A percentile compares a stretch with the other conserved stretches of the same genome.
Evolutionary conservation across 2,113 vertebrate genomes (phyloP).

Genomic region (Acanthochromis polyacanthus): DNA sequence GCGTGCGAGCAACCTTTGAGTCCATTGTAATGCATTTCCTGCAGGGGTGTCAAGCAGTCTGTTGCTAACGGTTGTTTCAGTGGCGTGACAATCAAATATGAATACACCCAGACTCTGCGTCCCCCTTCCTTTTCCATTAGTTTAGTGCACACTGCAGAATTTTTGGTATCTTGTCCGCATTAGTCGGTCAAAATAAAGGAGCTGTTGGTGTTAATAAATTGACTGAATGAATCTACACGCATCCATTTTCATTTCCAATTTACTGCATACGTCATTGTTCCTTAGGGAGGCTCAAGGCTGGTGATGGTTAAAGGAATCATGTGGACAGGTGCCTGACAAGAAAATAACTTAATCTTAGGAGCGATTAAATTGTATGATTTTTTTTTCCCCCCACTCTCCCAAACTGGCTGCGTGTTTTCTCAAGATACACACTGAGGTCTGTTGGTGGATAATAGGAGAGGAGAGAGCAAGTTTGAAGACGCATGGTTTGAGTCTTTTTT

Average conservation of each 20-base stretch:
- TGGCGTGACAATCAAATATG: constrained; percentile 3
- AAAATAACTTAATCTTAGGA: constrained; percentile 16
- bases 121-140: background rate
- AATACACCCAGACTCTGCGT: background rate
- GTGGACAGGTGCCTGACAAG: constrained; percentile 13
- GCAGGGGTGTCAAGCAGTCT: constrained; percentile 1
- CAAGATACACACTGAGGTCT: background rate
- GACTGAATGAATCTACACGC: constrained; percentile 1
- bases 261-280: background rate
- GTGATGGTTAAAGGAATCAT: constrained; percentile 19
- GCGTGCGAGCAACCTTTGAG: constrained; percentile 8
- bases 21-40: constrained; percentile 37
- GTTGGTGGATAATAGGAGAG: background rate
- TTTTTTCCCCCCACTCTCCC: background rate
- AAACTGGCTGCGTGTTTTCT: constrained; percentile 19
- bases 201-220: constrained; percentile 34
- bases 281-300: background rate
- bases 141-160: background rate
- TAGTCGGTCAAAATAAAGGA: constrained; percentile 12
- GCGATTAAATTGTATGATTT: constrained; percentile 25
- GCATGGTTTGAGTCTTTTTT: background rate
- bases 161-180: background rate
- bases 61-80: constrained; percentile 4
- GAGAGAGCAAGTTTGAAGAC: constrained; percentile 1
- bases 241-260: constrained; percentile 16